Evolutionary conservation across 2,797 vertebrate species (phyloP), one percentile per base, ranked within the genome.

Genomic region (Cottoperca gobio): DNA sequence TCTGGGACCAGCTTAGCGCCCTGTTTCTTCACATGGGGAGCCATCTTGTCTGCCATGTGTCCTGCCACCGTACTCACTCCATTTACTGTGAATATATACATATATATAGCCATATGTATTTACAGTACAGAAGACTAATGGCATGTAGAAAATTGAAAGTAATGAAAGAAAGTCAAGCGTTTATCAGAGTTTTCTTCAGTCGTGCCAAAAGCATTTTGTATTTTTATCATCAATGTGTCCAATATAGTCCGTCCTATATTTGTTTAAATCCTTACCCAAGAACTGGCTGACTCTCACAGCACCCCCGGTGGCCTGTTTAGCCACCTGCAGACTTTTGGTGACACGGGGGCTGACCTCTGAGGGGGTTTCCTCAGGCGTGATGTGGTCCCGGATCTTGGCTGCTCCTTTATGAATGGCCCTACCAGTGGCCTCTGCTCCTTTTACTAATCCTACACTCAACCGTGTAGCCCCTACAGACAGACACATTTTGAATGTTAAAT

Each of bases 1-100:
- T 98, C 97, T 45, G 98, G 98, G 81, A 99, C 92, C 63, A 99
- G 93, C 86, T 97, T 99, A 76, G 95, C 92, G 11, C 97, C 96
- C 0, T 99, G 96, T 75, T 97, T 99, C 93, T 98, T 99, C 67
- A 99, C 94, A 0, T 98, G 97, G 3, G 97, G 98, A 8, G 96
- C 96, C 50, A 99, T 76, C 86, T 99, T 97, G 74, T 93, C 97
- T 57, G 96, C 96, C 0, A 99, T 95, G 71, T 91, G 95, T 55
- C 88, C 97, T 1, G 96, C 96, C 81, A 98, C 94, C 5, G 94
- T 92, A 76, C 97, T 97, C 24, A 99, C 94, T 1, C 97, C 97
- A 69, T 97, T 95, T 66, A 99, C 98, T 99, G 86, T 58, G 76
- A 73, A 70, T 0, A 72, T 9, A 26, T 0, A 39, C 4, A 40